Conservation (phyloP, 2,888 invertebrate genomes). For the Galeopsomyia nigrocyanea region DNA sequence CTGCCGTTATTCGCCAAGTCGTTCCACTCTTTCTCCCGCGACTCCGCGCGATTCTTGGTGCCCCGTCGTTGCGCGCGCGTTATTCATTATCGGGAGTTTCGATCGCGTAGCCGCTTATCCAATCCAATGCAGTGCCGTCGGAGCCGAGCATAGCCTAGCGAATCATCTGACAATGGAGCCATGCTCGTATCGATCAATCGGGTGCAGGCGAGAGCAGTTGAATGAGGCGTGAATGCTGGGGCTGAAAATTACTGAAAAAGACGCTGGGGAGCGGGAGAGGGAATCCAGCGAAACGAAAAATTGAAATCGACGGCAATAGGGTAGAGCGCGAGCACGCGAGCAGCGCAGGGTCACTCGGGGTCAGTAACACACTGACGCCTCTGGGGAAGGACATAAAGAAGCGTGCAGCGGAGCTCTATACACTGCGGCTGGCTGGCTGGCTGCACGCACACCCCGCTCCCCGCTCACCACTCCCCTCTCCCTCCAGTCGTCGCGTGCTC, state of each 20-base stretch:
- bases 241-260: too few relatives aligned
- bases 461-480: too few relatives aligned
- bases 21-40: neutral
- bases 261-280: too few relatives aligned
- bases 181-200: neutral
- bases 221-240: too few relatives aligned
- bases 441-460: conserved; percentile 6
- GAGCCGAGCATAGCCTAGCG: neutral
- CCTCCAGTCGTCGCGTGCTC: neutral
- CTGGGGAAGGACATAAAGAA: conserved; percentile 39
- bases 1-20: conserved; percentile 55
- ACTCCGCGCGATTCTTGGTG: conserved; percentile 5
- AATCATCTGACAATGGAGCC: neutral
- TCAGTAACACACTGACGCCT: conserved; percentile 67
- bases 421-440: too few relatives aligned
- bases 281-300: neutral
- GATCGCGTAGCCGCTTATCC: conserved; percentile 6
- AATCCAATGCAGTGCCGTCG: neutral
- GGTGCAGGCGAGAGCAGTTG: too few relatives aligned
- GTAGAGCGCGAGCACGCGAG: neutral
- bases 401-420: neutral
- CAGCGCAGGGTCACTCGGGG: conserved; percentile 65
- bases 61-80: neutral
- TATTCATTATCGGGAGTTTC: conserved; percentile 13
- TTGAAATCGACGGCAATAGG: conserved; percentile 14